Evolutionary conservation across 2,888 invertebrate species (phyloP).

Genomic region (Dioctria linearis): DNA sequence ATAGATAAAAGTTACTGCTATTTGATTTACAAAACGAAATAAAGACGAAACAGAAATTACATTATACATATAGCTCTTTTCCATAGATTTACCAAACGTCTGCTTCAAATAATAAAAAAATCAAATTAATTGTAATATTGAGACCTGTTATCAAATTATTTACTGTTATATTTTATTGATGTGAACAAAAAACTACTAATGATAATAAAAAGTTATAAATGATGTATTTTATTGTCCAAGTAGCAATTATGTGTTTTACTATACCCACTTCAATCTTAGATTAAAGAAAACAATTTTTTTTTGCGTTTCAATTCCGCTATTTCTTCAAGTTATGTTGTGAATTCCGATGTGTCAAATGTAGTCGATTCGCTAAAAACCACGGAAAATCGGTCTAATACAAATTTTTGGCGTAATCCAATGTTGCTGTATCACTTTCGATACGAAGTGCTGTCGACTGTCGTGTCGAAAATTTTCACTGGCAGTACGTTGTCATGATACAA

Average conservation of each 20-base stretch:
- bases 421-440: too few species aligned
- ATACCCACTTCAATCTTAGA: too few species aligned
- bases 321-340: too few species aligned
- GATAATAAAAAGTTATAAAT: slow-evolving; percentile 47
- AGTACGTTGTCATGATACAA: too few species aligned
- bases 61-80: not conserved
- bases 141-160: slow-evolving; percentile 44
- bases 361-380: too few species aligned
- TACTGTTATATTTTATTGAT: slow-evolving; percentile 52
- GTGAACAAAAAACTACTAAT: slow-evolving; percentile 43
- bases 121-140: slow-evolving; percentile 41
- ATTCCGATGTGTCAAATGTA: too few species aligned
- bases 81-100: slow-evolving; percentile 5
- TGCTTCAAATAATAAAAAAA: slow-evolving; percentile 31
- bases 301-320: too few species aligned
- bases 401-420: too few species aligned
- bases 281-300: too few species aligned
- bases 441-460: too few species aligned
- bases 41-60: not conserved
- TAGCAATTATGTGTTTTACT: not conserved
- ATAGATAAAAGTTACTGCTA: not conserved
- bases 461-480: too few species aligned
- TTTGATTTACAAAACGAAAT: not conserved
- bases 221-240: slow-evolving; percentile 44
- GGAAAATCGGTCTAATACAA: too few species aligned